These are phyloP conservation scores for Acromyrmex heyeri DNA, from an alignment of 1,140 invertebrate species.

Conservation along the genomic window DNA sequence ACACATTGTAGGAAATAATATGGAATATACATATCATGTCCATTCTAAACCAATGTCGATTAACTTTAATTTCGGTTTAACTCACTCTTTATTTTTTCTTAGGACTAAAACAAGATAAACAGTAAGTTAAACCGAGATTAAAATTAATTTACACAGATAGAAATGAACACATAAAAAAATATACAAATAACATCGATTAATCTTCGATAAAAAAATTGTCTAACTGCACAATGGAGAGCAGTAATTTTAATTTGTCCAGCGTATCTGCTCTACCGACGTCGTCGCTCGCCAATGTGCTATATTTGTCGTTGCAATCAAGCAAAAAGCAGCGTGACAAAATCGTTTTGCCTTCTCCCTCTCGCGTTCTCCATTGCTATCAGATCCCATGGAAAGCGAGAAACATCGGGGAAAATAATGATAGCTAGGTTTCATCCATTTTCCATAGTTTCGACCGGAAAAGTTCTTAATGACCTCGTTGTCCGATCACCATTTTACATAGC, in stretches of 20 bases:
- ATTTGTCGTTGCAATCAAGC: constrained; percentile 46
- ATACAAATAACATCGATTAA: not conserved
- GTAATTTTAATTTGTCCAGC: constrained; percentile 22
- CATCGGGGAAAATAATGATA: constrained; percentile 66
- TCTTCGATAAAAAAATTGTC: not conserved
- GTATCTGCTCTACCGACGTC: not conserved
- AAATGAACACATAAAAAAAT: not conserved
- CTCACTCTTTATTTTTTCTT: too few relatives aligned
- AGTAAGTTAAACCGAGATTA: too few relatives aligned
- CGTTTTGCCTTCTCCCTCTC: constrained; percentile 33
- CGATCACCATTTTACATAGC: constrained; percentile 31
- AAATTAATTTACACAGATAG: too few relatives aligned
- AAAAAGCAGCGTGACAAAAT: constrained; percentile 55
- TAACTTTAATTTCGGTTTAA: too few relatives aligned
- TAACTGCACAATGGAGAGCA: not conserved
- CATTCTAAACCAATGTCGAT: too few relatives aligned
- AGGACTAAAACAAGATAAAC: too few relatives aligned
- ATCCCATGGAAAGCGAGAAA: constrained; percentile 37
- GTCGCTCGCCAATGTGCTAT: not conserved
- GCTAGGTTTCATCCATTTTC: constrained; percentile 56
- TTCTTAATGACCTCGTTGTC: constrained; percentile 59
- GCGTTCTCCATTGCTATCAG: not conserved
- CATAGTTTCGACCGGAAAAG: constrained; percentile 49
- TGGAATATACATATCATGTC: not conserved
- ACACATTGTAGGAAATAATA: not conserved